Evolutionary conservation across 2,888 invertebrate species (phyloP).

Genomic region (Erynnis tages): DNA sequence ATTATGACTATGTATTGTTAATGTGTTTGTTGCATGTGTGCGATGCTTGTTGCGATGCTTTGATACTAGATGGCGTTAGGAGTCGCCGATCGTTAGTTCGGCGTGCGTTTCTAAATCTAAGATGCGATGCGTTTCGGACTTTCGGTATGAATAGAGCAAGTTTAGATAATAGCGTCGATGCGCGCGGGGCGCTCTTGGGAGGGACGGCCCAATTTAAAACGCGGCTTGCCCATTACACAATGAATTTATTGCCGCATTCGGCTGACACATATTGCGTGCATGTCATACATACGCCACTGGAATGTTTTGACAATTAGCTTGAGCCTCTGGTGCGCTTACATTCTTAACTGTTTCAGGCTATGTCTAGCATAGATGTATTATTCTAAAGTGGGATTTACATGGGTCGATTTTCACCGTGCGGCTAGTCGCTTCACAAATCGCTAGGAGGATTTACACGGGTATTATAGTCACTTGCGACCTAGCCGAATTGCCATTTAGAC

Average conservation of each 20-base stretch:
- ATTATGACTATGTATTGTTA: slow-evolving; percentile 18
- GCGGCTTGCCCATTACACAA: slow-evolving; percentile 72
- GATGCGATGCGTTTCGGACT: slow-evolving; percentile 49
- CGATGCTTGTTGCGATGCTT: slow-evolving; percentile 14
- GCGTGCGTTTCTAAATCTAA: slow-evolving; percentile 38
- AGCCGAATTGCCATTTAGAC: slow-evolving; percentile 43
- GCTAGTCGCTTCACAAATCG: too few relatives aligned
- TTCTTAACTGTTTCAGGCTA: slow-evolving; percentile 19
- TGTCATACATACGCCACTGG: slow-evolving; percentile 47
- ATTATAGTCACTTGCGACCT: slow-evolving; percentile 42
- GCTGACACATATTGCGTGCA: slow-evolving; percentile 71
- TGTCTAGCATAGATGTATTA: too few relatives aligned
- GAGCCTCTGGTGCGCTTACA: slow-evolving; percentile 31
- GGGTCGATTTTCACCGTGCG: too few relatives aligned
- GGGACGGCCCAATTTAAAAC: slow-evolving; percentile 74
- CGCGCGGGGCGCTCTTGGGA: slow-evolving; percentile 72
- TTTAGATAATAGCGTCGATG: slow-evolving; percentile 60
- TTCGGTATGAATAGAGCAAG: slow-evolving; percentile 51
- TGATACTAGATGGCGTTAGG: slow-evolving; percentile 43
- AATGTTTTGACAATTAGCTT: slow-evolving; percentile 54
- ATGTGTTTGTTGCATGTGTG: slow-evolving; percentile 21
- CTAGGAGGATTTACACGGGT: too few relatives aligned
- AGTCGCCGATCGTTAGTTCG: slow-evolving; percentile 30
- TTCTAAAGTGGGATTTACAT: too few relatives aligned
- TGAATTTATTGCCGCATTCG: slow-evolving; percentile 74